These are phyloP conservation scores for Cephus pygmeus DNA, from an alignment of 2,888 invertebrate genomes.

Conservation along the genomic window DNA sequence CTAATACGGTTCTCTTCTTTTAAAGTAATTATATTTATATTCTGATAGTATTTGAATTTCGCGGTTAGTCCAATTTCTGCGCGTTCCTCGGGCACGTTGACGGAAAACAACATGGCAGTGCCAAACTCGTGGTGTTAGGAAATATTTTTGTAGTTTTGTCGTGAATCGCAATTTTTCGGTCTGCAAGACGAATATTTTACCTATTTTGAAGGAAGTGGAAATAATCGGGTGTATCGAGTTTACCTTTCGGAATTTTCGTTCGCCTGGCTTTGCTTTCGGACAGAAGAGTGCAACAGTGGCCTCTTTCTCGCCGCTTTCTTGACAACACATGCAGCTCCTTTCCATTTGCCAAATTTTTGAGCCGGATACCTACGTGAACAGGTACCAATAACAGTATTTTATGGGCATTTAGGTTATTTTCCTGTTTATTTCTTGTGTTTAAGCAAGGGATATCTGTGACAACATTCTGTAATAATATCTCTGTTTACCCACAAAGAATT, in stretches of 20 bases:
- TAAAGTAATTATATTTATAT: too few species aligned
- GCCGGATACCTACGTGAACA: conserved; percentile 81
- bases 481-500: too few species aligned
- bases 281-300: conserved; percentile 89
- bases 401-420: not conserved
- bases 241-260: conserved; percentile 87
- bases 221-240: conserved; percentile 8
- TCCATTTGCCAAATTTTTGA: conserved; percentile 98
- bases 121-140: conserved; percentile 42
- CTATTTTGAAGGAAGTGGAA: not conserved
- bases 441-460: not conserved
- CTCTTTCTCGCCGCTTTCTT: conserved; percentile 92
- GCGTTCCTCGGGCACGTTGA: conserved; percentile 18
- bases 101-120: conserved; percentile 53
- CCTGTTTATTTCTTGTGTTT: not conserved
- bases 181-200: too few species aligned
- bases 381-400: conserved; percentile 23
- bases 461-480: too few species aligned
- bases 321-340: conserved; percentile 94
- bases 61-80: conserved; percentile 11
- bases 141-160: conserved; percentile 25
- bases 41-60: conserved; percentile 6
- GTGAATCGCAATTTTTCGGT: too few species aligned
- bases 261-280: conserved; percentile 88
- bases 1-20: too few species aligned